Evolutionary conservation across 1,140 invertebrate genomes (phyloP), one percentile per base, ranked within the genome.

Genomic region (Matsumurasca onukii): DNA sequence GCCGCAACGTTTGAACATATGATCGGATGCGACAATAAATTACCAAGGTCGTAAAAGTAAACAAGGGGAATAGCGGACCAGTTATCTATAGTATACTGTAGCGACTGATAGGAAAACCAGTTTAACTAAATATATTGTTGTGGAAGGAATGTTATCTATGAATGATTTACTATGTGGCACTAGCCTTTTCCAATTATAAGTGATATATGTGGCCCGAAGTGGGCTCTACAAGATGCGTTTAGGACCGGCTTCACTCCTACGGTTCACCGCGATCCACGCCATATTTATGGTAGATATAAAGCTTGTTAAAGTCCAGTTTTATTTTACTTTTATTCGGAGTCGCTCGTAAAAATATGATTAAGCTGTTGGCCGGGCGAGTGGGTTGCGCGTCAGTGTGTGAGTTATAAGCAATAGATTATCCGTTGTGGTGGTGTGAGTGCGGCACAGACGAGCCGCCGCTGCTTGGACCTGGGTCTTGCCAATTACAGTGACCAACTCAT

Each of bases 251-350:
- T 5, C 12, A 15, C 49, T 59, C 55, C 55, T 59, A 29, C 55
- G 25, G 55, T 5, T 9, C 24, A 29, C 15, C 24, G 55, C 25
- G 25, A 22, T 59, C 30, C 34, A 39, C 5, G 15, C 25, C n/a
- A 59, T 59, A 59, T 59, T 59, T 59, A 59, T 59, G 55, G 55
- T 59, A 59, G 55, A 59, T 59, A 59, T 59, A 59, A 59, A 59
- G 55, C 55, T 59, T 59, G 55, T 59, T 59, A 59, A 59, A 59
- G 55, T 29, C 55, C 55, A 24, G 55, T 59, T 59, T 59, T 59
- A 59, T 59, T 59, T 59, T 59, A 59, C 55, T 59, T 59, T 59
- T 59, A 59, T 59, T 59, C 30, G 15, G 55, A 29, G 5, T 24
- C 25, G 55, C 55, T 59, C 55, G 55, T 59, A 59, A 59, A 59